Conservation (phyloP, 1,140 invertebrate genomes). For the Psilanteris sp. region DNA sequence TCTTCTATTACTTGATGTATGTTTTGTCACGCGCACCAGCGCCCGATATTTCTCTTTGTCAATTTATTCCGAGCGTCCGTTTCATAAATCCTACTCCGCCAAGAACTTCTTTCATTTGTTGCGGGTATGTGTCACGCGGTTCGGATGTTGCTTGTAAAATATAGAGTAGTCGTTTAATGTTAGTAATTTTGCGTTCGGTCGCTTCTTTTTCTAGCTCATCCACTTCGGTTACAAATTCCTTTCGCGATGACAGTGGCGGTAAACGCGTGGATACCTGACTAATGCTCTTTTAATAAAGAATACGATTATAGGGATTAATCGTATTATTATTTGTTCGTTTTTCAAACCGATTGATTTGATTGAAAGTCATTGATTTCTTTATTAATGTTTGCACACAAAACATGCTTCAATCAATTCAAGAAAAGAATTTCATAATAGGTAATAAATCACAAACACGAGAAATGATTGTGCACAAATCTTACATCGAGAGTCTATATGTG, state of each 20-base stretch:
- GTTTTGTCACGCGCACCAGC: slow-evolving; percentile 49
- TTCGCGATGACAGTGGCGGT: slow-evolving; percentile 7
- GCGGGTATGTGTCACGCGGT: slow-evolving; percentile 1
- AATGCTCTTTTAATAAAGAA: slow-evolving; percentile 35
- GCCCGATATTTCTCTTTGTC: slow-evolving; percentile 45
- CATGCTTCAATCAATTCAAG: too few relatives aligned
- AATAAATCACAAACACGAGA: too few relatives aligned
- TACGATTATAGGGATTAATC: too few relatives aligned
- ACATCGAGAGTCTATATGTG: too few relatives aligned
- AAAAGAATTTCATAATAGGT: too few relatives aligned
- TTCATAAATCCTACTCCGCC: slow-evolving; percentile 40
- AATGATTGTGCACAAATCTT: too few relatives aligned
- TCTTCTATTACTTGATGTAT: slow-evolving; percentile 44
- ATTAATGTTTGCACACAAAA: too few relatives aligned
- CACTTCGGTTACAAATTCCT: slow-evolving; percentile 12
- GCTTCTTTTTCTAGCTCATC: slow-evolving; percentile 8
- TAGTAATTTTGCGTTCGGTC: slow-evolving; percentile 39
- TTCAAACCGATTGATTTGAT: too few relatives aligned
- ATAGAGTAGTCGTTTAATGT: slow-evolving; percentile 37
- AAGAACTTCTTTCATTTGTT: slow-evolving; percentile 41
- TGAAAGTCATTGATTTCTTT: too few relatives aligned
- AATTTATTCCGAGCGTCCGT: slow-evolving; percentile 42
- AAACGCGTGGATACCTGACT: slow-evolving; percentile 2
- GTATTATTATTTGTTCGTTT: too few relatives aligned
- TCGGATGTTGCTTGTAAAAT: slow-evolving; percentile 31